Evolutionary conservation across 2,797 vertebrate species (phyloP).

Genomic region (Pangasius mekongensis): DNA sequence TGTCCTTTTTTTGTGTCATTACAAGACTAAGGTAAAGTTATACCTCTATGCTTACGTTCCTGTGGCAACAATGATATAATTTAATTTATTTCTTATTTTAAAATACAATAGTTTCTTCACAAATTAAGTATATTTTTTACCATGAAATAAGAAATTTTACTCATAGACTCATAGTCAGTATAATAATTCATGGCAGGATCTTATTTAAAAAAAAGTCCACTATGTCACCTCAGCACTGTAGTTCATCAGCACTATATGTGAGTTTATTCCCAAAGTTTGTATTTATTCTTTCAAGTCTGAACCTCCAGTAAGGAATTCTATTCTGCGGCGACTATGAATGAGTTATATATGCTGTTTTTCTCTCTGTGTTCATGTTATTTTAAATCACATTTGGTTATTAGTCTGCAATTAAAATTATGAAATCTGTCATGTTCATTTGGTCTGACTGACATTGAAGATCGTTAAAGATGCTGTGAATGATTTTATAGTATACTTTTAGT

Average conservation of each 20-base stretch:
- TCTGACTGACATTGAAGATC: background rate
- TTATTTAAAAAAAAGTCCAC: too few species aligned
- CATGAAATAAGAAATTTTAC: background rate
- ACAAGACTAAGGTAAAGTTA: background rate
- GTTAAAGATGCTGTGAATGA: background rate
- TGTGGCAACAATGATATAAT: background rate
- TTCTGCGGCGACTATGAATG: background rate
- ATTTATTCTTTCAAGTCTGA: background rate
- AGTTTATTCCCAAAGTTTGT: background rate
- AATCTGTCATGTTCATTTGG: background rate
- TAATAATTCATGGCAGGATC: background rate
- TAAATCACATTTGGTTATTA: background rate
- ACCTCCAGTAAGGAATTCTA: background rate
- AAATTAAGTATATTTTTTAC: background rate
- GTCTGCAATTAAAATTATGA: background rate
- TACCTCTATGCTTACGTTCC: background rate
- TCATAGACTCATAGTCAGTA: background rate
- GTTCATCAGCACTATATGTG: background rate
- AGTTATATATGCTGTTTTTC: background rate
- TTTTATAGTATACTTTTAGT: background rate
- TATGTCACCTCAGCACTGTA: background rate
- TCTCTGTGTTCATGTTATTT: background rate
- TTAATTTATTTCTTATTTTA: background rate
- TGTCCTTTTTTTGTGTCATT: background rate
- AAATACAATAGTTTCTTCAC: background rate